A percentile compares a stretch with the other conserved stretches of the same genome.
phyloP scores from a whole-genome alignment of 2,797 vertebrate genomes.

The Graptemys geographica region DNA sequence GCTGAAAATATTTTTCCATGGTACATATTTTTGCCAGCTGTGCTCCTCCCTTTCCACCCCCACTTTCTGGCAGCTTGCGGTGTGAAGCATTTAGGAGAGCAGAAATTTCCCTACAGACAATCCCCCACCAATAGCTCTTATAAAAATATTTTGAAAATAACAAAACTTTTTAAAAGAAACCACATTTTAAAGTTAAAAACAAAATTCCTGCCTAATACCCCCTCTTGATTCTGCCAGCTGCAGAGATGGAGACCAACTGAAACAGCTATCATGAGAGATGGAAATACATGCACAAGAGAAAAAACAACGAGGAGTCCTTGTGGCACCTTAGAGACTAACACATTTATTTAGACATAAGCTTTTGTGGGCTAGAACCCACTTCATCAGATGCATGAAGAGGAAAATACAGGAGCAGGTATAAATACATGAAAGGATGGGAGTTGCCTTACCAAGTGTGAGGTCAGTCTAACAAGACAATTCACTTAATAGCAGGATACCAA shows the following conservation, averaged over 20 bases:
- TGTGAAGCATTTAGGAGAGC: conserved; percentile 7
- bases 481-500: too few relatives aligned
- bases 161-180: background rate
- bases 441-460: too few relatives aligned
- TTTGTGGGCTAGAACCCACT: too few relatives aligned
- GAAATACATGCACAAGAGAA: background rate
- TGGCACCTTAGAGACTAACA: too few relatives aligned
- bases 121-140: background rate
- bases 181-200: background rate
- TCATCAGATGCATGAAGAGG: too few relatives aligned
- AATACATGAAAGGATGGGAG: too few relatives aligned
- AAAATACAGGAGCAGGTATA: too few relatives aligned
- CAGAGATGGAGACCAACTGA: conserved; percentile 1
- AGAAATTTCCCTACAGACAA: background rate
- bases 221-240: background rate
- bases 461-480: too few relatives aligned
- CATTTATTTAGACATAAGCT: too few relatives aligned
- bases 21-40: conserved; percentile 12
- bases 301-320: too few relatives aligned
- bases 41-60: background rate
- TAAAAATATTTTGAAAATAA: conserved; percentile 7
- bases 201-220: background rate
- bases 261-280: conserved; percentile 2
- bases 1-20: background rate
- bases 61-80: background rate